These are phyloP conservation scores for Hycleus cichorii DNA, from an alignment of 1,140 invertebrate species.

Conservation along the genomic window DNA sequence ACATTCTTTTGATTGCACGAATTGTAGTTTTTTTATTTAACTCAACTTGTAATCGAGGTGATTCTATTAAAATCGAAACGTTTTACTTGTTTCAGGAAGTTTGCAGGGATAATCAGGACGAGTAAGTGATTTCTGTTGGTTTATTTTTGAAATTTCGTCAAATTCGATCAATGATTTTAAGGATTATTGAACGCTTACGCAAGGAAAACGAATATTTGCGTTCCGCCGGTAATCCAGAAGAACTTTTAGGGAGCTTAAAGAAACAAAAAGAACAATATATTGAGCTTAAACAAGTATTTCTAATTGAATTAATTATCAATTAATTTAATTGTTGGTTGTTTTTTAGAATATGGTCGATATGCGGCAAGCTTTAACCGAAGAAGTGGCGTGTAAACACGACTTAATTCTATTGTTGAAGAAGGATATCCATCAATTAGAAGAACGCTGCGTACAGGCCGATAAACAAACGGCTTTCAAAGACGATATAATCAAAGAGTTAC, in stretches of 20 bases:
- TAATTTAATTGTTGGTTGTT: neutral
- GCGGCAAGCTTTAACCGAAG: slow-evolving; percentile 41
- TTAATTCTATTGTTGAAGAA: slow-evolving; percentile 38
- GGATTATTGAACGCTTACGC: no score
- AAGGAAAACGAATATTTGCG: no score
- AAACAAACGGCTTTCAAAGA: slow-evolving; percentile 47
- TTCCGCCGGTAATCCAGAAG: no score
- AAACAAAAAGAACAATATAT: slow-evolving; percentile 21
- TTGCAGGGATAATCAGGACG: neutral
- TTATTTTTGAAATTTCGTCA: no score
- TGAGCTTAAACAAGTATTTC: slow-evolving; percentile 23
- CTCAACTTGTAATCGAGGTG: no score
- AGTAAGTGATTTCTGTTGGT: neutral
- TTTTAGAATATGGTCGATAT: slow-evolving; percentile 39
- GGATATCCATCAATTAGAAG: slow-evolving; percentile 42
- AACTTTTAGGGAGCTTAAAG: slow-evolving; percentile 1
- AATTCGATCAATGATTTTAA: no score
- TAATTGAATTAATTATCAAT: no score
- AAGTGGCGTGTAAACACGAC: slow-evolving; percentile 47
- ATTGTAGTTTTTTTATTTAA: no score
- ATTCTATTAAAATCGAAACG: neutral
- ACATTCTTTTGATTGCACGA: no score
- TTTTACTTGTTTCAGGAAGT: neutral
- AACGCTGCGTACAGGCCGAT: slow-evolving; percentile 41
- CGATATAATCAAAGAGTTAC: slow-evolving; percentile 48